phyloP scores from a whole-genome alignment of 2,888 invertebrate species.

The Nowickia ferox region DNA sequence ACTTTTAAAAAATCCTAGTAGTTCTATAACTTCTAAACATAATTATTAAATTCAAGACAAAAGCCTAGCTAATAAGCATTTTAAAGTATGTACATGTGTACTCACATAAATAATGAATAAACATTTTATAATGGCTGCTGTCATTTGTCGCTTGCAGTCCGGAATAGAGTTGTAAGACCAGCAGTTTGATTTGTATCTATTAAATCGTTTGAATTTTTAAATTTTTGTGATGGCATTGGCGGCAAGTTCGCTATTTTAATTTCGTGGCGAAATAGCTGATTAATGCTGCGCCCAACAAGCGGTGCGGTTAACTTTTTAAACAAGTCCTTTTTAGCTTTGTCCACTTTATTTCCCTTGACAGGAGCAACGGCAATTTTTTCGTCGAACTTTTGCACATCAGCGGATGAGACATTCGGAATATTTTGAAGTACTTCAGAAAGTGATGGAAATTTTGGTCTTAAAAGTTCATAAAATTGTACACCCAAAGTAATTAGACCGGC shows the following conservation, averaged over 20 bases:
- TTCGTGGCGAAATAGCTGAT: constrained; percentile 94
- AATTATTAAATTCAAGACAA: not conserved
- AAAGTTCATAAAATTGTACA: constrained; percentile 92
- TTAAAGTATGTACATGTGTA: not conserved
- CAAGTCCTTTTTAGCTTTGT: constrained; percentile 94
- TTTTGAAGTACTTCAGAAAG: constrained; percentile 88
- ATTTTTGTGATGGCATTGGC: constrained; percentile 84
- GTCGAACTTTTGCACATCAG: constrained; percentile 92
- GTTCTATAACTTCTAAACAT: too few relatives aligned
- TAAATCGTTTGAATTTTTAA: constrained; percentile 74
- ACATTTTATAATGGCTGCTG: constrained; percentile 52
- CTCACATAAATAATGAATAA: constrained; percentile 59
- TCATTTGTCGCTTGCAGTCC: constrained; percentile 61
- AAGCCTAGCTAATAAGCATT: not conserved
- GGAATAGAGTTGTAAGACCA: constrained; percentile 79
- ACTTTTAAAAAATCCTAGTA: too few relatives aligned
- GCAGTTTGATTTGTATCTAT: constrained; percentile 80
- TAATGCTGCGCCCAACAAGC: constrained; percentile 92
- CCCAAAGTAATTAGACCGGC: constrained; percentile 90
- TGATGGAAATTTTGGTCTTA: constrained; percentile 90
- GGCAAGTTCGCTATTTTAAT: constrained; percentile 94
- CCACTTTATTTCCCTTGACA: constrained; percentile 90
- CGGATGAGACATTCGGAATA: constrained; percentile 91
- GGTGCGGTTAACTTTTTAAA: constrained; percentile 94
- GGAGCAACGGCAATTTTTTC: constrained; percentile 89